These are phyloP conservation scores for Cyclargus thomasi DNA, from an alignment of 1,140 invertebrate species.

Conservation along the genomic window DNA sequence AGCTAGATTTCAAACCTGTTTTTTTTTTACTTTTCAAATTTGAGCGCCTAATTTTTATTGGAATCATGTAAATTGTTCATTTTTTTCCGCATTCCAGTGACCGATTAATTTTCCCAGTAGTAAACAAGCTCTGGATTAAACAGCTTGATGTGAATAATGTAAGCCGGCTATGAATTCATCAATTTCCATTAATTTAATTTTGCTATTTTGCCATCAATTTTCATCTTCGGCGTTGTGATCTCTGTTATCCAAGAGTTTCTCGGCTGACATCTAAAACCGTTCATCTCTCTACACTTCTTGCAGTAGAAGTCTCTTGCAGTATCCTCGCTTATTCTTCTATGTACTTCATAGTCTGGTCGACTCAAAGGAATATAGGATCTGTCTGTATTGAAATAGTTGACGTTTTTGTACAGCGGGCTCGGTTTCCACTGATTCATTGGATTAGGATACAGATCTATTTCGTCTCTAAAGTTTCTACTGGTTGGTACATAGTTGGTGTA, in stretches of 20 bases:
- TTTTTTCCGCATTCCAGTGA: no score
- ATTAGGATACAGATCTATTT: conserved; percentile 57
- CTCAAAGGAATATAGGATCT: conserved; percentile 28
- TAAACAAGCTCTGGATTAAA: no score
- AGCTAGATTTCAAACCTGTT: no score
- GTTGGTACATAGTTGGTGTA: conserved; percentile 38
- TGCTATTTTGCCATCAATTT: conserved; percentile 65
- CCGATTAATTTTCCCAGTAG: no score
- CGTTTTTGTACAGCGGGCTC: conserved; percentile 53
- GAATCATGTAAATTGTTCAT: no score
- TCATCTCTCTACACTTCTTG: conserved; percentile 56
- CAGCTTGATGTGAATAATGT: no score
- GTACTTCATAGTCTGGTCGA: conserved; percentile 34
- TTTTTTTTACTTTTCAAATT: no score
- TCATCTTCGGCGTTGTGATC: conserved; percentile 57
- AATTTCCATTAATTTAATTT: conserved; percentile 58
- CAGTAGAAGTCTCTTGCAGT: conserved; percentile 61
- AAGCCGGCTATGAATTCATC: no score
- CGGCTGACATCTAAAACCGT: conserved; percentile 36
- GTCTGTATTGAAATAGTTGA: conserved; percentile 52
- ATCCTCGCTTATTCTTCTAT: conserved; percentile 50
- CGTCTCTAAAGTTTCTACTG: conserved; percentile 47
- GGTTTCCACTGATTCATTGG: conserved; percentile 55
- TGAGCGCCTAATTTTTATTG: no score
- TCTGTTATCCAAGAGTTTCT: conserved; percentile 42